Conservation (phyloP, 2,797 vertebrate genomes). For the Lithobates pipiens region DNA sequence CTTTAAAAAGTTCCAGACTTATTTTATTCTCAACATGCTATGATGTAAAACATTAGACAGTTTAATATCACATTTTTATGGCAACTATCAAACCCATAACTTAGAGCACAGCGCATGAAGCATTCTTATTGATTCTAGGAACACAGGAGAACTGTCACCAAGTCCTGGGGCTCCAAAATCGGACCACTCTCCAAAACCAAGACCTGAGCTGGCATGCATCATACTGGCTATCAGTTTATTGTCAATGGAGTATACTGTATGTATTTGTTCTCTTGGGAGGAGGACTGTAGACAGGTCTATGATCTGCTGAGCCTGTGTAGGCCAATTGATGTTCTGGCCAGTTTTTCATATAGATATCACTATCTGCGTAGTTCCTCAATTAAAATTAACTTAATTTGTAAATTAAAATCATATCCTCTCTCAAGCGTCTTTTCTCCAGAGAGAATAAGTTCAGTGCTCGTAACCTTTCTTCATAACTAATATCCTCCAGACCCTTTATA, state of each 20-base stretch:
- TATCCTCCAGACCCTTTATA: no score
- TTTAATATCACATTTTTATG: background rate
- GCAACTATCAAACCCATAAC: background rate
- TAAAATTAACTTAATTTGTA: no score
- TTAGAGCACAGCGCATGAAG: background rate
- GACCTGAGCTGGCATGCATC: background rate
- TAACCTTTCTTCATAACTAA: no score
- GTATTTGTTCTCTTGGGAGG: background rate
- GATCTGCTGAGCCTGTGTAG: background rate
- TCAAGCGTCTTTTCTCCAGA: no score
- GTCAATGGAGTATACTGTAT: background rate
- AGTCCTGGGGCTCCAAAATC: background rate
- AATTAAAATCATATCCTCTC: no score
- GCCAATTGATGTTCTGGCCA: no score
- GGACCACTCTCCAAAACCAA: background rate
- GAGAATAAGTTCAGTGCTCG: no score
- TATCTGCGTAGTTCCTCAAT: background rate
- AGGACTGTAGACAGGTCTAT: background rate
- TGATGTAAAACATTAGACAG: background rate
- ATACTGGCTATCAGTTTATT: background rate
- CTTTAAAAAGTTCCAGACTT: background rate
- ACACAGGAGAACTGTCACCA: no score
- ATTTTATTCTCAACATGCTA: background rate
- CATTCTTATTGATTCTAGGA: background rate
- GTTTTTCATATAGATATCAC: background rate